Conservation (phyloP, 2,113 vertebrate species). For the Neolamprologus brichardi region DNA sequence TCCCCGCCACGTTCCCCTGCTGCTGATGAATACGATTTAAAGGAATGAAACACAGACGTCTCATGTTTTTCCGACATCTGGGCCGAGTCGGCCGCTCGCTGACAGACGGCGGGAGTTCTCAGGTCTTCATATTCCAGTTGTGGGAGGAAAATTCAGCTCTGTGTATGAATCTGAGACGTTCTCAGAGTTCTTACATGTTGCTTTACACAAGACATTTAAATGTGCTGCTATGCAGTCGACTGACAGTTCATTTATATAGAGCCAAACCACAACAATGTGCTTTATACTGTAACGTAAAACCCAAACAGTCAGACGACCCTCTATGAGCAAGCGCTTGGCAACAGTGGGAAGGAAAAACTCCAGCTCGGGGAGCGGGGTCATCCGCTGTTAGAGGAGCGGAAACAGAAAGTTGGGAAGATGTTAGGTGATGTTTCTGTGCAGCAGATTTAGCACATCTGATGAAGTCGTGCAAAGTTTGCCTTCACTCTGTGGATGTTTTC, state of each 20-base stretch:
- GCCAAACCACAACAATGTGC: not conserved
- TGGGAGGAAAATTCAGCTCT: not conserved
- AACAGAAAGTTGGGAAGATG: not conserved
- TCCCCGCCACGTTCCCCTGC: not conserved
- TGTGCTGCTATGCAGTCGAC: not conserved
- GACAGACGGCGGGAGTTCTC: not conserved
- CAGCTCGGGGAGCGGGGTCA: rapidly evolving
- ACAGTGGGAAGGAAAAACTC: not conserved
- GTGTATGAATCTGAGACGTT: not conserved
- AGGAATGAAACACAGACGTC: not conserved
- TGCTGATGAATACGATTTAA: not conserved
- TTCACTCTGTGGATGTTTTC: not conserved
- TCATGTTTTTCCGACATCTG: not conserved
- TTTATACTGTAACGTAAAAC: not conserved
- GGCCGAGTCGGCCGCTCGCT: not conserved
- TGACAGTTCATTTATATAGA: rapidly evolving
- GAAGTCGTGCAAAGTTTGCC: not conserved
- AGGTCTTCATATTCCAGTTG: not conserved
- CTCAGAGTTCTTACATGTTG: not conserved
- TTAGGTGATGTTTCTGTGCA: not conserved
- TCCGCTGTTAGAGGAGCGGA: not conserved
- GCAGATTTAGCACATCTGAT: not conserved
- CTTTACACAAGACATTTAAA: not conserved
- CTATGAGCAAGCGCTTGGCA: not conserved
- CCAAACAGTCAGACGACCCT: not conserved